A percentile compares a stretch with the other conserved stretches of the same genome.
Evolutionary conservation across 1,140 invertebrate species (phyloP).

Genomic region (Cydia amplana): DNA sequence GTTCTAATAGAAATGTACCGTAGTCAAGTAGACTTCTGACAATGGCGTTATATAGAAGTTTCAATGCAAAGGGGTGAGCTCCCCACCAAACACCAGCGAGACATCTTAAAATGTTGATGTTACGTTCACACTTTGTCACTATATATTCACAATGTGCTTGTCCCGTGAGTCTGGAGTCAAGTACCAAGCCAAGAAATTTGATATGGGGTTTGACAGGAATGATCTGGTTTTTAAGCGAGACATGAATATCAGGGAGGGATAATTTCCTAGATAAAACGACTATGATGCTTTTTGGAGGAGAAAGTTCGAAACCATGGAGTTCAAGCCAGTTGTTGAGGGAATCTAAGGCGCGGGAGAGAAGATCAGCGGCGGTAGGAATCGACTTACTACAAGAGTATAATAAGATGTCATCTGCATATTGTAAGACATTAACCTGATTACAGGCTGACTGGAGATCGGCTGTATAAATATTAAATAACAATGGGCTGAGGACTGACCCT

Average conservation of each 20-base stretch:
- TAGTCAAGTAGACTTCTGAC: constrained; percentile 45
- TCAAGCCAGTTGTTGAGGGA: constrained; percentile 35
- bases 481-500: constrained; percentile 43
- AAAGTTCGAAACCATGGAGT: constrained; percentile 36
- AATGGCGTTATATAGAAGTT: constrained; percentile 44
- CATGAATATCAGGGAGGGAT: constrained; percentile 18
- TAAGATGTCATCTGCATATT: constrained; percentile 44
- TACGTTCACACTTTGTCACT: constrained; percentile 40
- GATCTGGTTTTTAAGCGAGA: constrained; percentile 37
- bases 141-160: constrained; percentile 37
- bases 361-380: neutral
- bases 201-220: neutral
- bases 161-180: constrained; percentile 37
- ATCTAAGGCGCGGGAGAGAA: constrained; percentile 27
- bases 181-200: neutral
- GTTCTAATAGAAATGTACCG: constrained; percentile 35
- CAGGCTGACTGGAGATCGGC: constrained; percentile 36
- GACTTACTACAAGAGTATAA: constrained; percentile 33
- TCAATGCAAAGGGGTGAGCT: constrained; percentile 38
- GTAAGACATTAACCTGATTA: constrained; percentile 34
- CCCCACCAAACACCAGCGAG: constrained; percentile 32
- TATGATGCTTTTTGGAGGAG: constrained; percentile 33
- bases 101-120: constrained; percentile 37
- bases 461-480: constrained; percentile 43
- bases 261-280: constrained; percentile 33